These are phyloP conservation scores for Halesus radiatus DNA, from an alignment of 1,140 invertebrate species.

Conservation along the genomic window DNA sequence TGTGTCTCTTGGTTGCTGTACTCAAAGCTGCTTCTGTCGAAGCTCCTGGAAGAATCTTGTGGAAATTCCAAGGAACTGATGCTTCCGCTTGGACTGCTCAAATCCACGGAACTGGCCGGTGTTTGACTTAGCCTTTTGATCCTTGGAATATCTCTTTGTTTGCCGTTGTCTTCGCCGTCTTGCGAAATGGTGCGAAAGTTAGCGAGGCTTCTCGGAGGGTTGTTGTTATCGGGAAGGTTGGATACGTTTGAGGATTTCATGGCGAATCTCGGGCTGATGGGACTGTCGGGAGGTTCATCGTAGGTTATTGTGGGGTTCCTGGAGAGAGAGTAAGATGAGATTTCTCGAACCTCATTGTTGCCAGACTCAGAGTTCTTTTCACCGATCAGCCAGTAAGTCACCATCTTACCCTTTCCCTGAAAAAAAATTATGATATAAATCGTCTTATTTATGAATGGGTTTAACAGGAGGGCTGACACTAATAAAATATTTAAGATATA, in stretches of 20 bases:
- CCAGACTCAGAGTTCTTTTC: constrained; percentile 64
- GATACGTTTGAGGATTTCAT: constrained; percentile 28
- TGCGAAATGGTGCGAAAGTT: constrained; percentile 41
- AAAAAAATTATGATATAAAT: constrained; percentile 53
- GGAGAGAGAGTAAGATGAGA: constrained; percentile 42
- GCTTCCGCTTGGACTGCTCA: constrained; percentile 54
- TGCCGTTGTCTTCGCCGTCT: constrained; percentile 49
- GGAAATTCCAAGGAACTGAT: constrained; percentile 52
- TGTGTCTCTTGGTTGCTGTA: constrained; percentile 21
- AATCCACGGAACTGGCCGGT: constrained; percentile 50
- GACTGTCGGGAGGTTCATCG: constrained; percentile 54
- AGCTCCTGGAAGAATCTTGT: constrained; percentile 38
- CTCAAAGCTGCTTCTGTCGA: constrained; percentile 33
- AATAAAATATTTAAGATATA: too few relatives aligned
- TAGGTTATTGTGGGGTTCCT: constrained; percentile 55
- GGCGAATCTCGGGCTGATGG: constrained; percentile 42
- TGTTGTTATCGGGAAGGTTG: constrained; percentile 28
- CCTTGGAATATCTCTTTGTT: constrained; percentile 32
- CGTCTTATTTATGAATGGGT: too few relatives aligned
- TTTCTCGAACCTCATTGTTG: constrained; percentile 19
- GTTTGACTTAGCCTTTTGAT: constrained; percentile 51
- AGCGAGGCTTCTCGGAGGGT: not conserved
- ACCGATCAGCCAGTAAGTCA: constrained; percentile 92
- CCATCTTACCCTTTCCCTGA: constrained; percentile 89
- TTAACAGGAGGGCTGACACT: too few relatives aligned